Conservation (phyloP, 2,113 vertebrate species). For the Muntiacus reevesi region DNA sequence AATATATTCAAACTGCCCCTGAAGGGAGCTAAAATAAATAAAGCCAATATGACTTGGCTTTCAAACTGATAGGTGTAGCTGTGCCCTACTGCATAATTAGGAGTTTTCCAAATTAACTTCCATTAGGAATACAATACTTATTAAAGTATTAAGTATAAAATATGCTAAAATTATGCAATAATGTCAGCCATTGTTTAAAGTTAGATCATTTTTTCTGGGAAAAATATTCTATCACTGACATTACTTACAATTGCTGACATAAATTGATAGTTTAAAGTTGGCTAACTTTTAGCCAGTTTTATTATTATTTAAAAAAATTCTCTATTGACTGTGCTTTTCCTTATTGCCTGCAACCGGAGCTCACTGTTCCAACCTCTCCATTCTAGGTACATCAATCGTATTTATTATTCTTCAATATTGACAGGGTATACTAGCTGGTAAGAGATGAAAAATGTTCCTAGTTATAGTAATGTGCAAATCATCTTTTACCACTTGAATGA, state of each 20-base stretch:
- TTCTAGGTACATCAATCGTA: background rate
- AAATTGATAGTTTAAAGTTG: background rate
- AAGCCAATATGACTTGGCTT: background rate
- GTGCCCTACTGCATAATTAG: background rate
- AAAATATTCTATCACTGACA: background rate
- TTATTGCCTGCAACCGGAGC: background rate
- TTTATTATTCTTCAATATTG: background rate
- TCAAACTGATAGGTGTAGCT: background rate
- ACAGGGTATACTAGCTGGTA: background rate
- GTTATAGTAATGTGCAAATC: background rate
- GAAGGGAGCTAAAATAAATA: background rate
- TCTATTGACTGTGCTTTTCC: rapidly evolving
- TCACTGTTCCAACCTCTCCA: background rate
- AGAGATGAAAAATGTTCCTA: background rate
- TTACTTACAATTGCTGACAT: background rate
- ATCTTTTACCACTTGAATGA: constrained; percentile 8
- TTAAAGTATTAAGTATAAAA: background rate
- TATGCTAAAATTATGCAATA: background rate
- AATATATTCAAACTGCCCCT: background rate
- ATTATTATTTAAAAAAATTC: background rate
- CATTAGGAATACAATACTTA: background rate
- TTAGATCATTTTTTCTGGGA: background rate
- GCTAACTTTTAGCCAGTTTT: background rate
- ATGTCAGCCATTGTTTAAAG: background rate
- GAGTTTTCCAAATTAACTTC: background rate